These are phyloP conservation scores for Paramormyrops kingsleyae DNA, from an alignment of 2,113 vertebrate genomes.

Conservation along the genomic window DNA sequence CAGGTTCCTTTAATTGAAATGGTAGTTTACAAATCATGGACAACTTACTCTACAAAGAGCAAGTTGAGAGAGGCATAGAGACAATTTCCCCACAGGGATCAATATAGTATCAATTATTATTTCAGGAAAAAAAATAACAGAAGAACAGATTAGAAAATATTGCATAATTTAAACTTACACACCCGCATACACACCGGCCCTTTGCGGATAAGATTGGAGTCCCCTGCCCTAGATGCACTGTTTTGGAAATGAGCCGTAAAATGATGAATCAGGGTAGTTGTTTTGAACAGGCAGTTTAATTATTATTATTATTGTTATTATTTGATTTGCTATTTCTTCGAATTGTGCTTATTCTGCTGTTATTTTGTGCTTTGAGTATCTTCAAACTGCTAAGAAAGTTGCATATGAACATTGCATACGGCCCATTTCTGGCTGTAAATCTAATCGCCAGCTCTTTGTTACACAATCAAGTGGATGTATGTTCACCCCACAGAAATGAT, in stretches of 20 bases:
- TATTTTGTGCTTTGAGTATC: background rate
- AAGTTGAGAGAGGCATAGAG: no score
- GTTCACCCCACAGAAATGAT: background rate
- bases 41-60: no score
- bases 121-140: no score
- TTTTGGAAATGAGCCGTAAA: background rate
- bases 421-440: background rate
- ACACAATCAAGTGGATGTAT: background rate
- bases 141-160: no score
- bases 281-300: background rate
- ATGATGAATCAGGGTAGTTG: background rate
- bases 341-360: background rate
- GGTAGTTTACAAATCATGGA: no score
- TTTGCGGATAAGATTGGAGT: no score
- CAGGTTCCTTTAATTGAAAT: no score
- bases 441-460: background rate
- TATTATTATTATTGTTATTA: background rate
- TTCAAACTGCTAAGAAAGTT: background rate
- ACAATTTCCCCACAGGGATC: no score
- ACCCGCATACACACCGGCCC: no score
- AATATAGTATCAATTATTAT: no score
- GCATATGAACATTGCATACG: background rate
- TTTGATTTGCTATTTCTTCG: background rate
- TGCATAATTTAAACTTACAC: no score
- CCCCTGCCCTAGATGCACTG: background rate